Evolutionary conservation across 64 coral and sea anemone species (phyloP).

Genomic region (Porites australiensis): DNA sequence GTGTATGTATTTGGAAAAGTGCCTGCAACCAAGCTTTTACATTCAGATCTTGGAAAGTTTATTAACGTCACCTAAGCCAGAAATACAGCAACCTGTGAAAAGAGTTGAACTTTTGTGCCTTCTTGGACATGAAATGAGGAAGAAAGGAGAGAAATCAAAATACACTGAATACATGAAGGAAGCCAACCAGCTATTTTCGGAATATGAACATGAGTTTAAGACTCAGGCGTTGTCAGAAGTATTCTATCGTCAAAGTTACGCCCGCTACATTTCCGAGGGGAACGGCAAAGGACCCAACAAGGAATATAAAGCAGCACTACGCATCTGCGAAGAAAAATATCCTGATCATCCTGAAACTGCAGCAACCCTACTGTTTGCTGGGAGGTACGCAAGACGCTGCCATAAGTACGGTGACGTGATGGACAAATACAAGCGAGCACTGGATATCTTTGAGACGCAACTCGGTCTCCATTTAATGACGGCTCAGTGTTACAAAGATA

Average conservation of each 20-base stretch:
- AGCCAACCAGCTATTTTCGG: neutral
- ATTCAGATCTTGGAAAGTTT: neutral
- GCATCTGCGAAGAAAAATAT: neutral
- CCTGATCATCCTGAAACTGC: conserved; percentile 17
- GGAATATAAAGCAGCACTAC: neutral
- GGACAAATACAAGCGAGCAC: neutral
- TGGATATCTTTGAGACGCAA: neutral
- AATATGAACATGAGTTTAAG: neutral
- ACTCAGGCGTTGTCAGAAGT: neutral
- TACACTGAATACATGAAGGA: conserved; percentile 15
- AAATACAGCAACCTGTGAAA: neutral
- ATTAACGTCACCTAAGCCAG: neutral
- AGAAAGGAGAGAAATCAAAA: neutral
- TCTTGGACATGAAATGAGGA: conserved; percentile 58
- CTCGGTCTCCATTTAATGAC: conserved; percentile 40
- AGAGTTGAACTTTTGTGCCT: conserved; percentile 29
- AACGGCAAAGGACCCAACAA: too few relatives aligned
- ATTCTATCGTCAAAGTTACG: conserved; percentile 10
- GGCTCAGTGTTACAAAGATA: conserved; percentile 7
- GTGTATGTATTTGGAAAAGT: conserved; percentile 40
- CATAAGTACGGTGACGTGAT: neutral
- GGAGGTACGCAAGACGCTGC: neutral
- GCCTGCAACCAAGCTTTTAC: conserved; percentile 18
- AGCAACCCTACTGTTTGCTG: neutral
- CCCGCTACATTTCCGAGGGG: neutral